Percentiles rank a stretch among this genome's conserved stretches.
Evolutionary conservation across 2,888 invertebrate genomes (phyloP).

Genomic region (Crepidodera aurea): DNA sequence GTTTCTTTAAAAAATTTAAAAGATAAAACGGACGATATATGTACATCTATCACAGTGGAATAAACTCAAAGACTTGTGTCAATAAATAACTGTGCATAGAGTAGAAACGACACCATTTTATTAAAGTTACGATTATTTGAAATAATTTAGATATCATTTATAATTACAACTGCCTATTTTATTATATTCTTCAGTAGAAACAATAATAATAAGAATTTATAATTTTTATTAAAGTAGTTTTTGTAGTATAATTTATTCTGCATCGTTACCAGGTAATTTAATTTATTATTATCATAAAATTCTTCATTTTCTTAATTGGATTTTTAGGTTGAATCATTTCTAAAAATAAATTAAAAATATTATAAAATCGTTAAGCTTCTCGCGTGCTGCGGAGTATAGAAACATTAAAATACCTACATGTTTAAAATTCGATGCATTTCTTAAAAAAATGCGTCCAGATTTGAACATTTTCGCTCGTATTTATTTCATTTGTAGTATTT

Average conservation of each 20-base stretch:
- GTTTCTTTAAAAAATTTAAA: not conserved
- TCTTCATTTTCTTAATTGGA: not conserved
- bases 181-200: not conserved
- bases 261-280: not conserved
- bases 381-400: too few relatives aligned
- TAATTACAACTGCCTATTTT: slow-evolving; percentile 1
- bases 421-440: too few relatives aligned
- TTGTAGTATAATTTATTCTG: not conserved
- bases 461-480: too few relatives aligned
- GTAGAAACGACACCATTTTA: slow-evolving; percentile 5
- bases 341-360: too few relatives aligned
- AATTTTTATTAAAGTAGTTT: not conserved
- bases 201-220: not conserved
- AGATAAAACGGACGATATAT: slow-evolving; percentile 1
- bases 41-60: not conserved
- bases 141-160: slow-evolving; percentile 11
- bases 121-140: slow-evolving; percentile 13
- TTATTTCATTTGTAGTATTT: too few relatives aligned
- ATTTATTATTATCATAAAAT: not conserved
- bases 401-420: too few relatives aligned
- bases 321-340: too few relatives aligned
- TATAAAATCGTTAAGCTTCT: too few relatives aligned
- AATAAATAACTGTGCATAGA: slow-evolving; percentile 1
- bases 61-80: not conserved
- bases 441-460: too few relatives aligned